phyloP scores from a whole-genome alignment of 2,888 invertebrate genomes.

The Polylopha cassiicola region DNA sequence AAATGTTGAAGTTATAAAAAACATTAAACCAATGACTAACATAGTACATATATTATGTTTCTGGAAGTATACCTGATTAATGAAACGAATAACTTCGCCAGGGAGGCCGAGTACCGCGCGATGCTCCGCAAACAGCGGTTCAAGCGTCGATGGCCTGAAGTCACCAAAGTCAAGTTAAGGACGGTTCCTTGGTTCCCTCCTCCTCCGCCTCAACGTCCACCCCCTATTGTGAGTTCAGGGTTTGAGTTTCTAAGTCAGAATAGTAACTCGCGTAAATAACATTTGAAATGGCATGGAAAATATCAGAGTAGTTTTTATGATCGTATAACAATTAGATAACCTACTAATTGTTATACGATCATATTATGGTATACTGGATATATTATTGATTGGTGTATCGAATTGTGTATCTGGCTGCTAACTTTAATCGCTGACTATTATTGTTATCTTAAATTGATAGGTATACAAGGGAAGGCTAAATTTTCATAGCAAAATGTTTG shows the following conservation, averaged over 20 bases:
- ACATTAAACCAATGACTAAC: too few relatives aligned
- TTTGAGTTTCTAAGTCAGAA: not conserved
- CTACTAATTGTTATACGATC: too few relatives aligned
- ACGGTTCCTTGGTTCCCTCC: constrained; percentile 59
- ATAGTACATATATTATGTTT: too few relatives aligned
- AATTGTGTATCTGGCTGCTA: too few relatives aligned
- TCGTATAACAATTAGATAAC: too few relatives aligned
- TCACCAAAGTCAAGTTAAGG: constrained; percentile 45
- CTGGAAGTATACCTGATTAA: not conserved
- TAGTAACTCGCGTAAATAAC: not conserved
- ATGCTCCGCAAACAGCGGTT: constrained; percentile 44
- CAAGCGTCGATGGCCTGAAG: constrained; percentile 56
- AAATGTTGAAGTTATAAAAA: too few relatives aligned
- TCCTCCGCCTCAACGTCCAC: constrained; percentile 48
- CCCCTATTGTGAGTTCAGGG: constrained; percentile 47
- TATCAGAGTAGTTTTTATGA: not conserved
- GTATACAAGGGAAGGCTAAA: not conserved
- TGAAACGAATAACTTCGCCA: constrained; percentile 23
- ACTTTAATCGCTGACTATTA: too few relatives aligned
- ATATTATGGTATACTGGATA: too few relatives aligned
- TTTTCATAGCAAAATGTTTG: not conserved
- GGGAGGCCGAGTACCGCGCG: constrained; percentile 50
- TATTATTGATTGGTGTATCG: too few relatives aligned
- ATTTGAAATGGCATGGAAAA: not conserved
- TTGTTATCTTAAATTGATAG: too few relatives aligned